Base-by-base conservation (phyloP, 2,888 invertebrate species). In the Tetramorium bicarinatum region DNA sequence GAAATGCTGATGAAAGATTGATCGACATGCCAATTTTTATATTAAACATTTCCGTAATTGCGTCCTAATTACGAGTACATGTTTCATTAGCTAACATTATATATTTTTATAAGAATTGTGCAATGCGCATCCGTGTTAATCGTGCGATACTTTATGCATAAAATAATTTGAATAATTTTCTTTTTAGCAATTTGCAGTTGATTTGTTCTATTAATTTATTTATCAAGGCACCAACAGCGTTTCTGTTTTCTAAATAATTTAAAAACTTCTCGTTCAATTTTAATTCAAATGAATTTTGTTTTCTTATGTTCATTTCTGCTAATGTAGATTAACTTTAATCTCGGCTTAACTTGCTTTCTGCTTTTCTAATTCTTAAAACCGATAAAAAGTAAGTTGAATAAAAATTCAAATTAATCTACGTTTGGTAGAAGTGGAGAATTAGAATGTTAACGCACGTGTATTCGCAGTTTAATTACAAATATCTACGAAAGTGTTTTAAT, bases 121-220 rank as follows among this genome's bases (percentile, higher is more conserved):
- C 21, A 56, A 18, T 49, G 21, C 8, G 13, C 29, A 38, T 52
- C 13, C n/a, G 2, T 54, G 44, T 41, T 44, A 72, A 59, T 52
- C 11, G 54, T 38, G 8, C 13, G 8, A 61, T 61, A 41, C 15
- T 38, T 74, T n/a, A 11, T 13, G 25, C 6, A 25, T 56, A 4
- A 56, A 18, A 41, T 25, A 6, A 15, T 8, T 59, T 15, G 21
- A 34, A 34, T 34, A 13, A 21, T 11, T 44, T 2, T 11, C 29
- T 2, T 44, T 25, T 41, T 21, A 47, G 2, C 15, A 61, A 15
- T 62, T 49, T n/a, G 18, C 15, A 49, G 21, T 75, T 47, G 18
- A 38, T 62, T 75, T 62, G 11, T 56, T 15, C n/a, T 29, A 34
- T 34, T n/a, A 61, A 29, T 29, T 7, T 34, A 71, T 54, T 74